Evolutionary conservation across 2,888 invertebrate genomes (phyloP), one percentile per base, ranked within the genome.

Genomic region (Griposia aprilina): DNA sequence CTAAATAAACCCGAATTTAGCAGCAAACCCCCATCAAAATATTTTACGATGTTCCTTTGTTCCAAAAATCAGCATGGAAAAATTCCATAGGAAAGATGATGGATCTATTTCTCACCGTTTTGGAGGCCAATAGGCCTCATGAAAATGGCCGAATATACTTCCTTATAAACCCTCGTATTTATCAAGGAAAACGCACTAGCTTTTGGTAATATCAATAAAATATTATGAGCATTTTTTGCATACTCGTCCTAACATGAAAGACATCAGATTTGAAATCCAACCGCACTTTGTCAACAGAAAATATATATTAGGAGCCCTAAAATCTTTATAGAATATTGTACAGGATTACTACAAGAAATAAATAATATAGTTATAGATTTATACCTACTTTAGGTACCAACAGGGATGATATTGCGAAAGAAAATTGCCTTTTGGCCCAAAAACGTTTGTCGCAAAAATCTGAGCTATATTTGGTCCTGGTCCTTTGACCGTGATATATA

Each of bases 141-240:
- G 87, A 87, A 86, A 87, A 63, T 76, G 59, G 60, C 41, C 52
- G 7, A 74, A 74, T 81, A 67, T 67, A 83, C 77, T 85, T 77
- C 75, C 78, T 67, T 59, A 74, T 78, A 78, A 63, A 71, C 66
- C 70, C 26, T 48, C 74, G 71, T 78, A 79, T 82, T 82, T 82
- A 85, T 86, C 88, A 78, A 81, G 71, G 63, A 55, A 67, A 87
- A 76, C 78, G 79, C 76, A 89, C 78, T 84, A 78, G 81, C 78
- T 69, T 65, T 77, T 66, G 69, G 83, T 83, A 81, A 91, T 91
- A 90, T 88, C 90, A 91, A 92, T 92, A 91, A 92, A 91, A 91
- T 91, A 90, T 90, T 88, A 91, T 87, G 89, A 88, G 85, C 45
- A 69, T 83, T 85, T 87, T 89, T 89, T 90, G 90, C 90, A 89